These are phyloP conservation scores for Actinemys pallida DNA, from an alignment of 2,113 vertebrate species.

Conservation along the genomic window DNA sequence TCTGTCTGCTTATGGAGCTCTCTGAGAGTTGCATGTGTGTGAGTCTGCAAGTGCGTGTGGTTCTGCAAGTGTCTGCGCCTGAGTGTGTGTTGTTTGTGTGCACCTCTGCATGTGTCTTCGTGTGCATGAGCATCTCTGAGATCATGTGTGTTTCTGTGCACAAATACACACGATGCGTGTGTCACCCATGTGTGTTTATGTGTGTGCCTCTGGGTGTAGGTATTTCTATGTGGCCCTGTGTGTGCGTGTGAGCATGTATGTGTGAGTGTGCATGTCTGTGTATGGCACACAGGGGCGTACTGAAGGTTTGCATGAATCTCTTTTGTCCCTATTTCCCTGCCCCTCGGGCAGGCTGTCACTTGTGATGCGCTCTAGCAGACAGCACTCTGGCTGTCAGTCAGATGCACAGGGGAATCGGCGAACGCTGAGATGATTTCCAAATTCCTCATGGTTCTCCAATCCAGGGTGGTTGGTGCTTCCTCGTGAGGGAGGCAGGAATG, in stretches of 20 bases:
- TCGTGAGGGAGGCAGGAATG: neutral
- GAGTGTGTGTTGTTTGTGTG: neutral
- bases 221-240: neutral
- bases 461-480: neutral
- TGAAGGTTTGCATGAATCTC: neutral
- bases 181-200: neutral
- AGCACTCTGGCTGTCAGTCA: neutral
- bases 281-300: neutral
- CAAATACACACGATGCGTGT: fast-evolving
- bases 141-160: neutral
- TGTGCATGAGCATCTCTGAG: neutral
- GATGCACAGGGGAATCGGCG: neutral
- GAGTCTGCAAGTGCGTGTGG: fast-evolving
- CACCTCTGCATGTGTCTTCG: neutral
- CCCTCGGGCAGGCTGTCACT: neutral
- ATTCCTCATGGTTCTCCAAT: slow-evolving; percentile 1
- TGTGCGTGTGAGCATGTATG: fast-evolving
- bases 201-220: neutral
- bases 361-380: neutral
- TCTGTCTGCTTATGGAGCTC: neutral
- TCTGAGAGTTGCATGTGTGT: neutral
- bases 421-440: neutral
- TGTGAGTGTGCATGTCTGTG: fast-evolving
- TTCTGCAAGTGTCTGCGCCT: fast-evolving
- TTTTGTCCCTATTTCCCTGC: neutral